These are phyloP conservation scores for Acholoe squamosa DNA, from an alignment of 2,888 invertebrate genomes.

Conservation along the genomic window DNA sequence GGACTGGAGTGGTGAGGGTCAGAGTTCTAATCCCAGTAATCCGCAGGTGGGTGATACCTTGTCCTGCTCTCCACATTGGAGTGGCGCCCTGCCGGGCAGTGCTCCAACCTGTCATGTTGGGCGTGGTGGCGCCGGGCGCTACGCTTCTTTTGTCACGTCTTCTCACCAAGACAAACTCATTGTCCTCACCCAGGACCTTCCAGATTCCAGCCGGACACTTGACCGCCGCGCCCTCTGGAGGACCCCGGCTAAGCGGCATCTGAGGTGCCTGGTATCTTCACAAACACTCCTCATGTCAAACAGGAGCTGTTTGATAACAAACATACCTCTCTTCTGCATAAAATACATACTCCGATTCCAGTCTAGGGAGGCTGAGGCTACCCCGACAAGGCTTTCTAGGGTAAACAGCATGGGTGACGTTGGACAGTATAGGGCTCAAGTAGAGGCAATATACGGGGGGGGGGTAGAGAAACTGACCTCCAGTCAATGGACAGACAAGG, in stretches of 20 bases:
- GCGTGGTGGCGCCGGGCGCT: not conserved
- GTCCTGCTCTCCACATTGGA: not conserved
- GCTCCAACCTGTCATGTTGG: not conserved
- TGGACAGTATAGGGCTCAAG: not conserved
- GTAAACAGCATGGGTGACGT: not conserved
- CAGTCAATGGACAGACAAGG: not conserved
- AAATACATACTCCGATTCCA: not conserved
- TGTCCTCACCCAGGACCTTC: not conserved
- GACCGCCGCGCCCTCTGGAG: slow-evolving; percentile 17
- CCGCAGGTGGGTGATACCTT: not conserved
- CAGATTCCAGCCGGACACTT: not conserved
- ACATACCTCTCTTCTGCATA: not conserved
- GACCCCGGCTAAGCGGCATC: not conserved
- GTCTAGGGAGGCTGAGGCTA: no score
- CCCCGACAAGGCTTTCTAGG: no score
- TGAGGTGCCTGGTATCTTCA: not conserved
- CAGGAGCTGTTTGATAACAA: not conserved
- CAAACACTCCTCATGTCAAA: not conserved
- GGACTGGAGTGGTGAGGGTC: not conserved
- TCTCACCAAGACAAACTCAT: slow-evolving; percentile 37
- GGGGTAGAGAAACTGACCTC: not conserved
- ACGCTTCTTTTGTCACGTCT: slow-evolving; percentile 9
- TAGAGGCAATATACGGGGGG: not conserved
- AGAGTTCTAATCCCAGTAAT: slow-evolving; percentile 23
- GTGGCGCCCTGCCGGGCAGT: not conserved